phyloP scores from a whole-genome alignment of 1,140 invertebrate species.

The Drosophila serrata region DNA sequence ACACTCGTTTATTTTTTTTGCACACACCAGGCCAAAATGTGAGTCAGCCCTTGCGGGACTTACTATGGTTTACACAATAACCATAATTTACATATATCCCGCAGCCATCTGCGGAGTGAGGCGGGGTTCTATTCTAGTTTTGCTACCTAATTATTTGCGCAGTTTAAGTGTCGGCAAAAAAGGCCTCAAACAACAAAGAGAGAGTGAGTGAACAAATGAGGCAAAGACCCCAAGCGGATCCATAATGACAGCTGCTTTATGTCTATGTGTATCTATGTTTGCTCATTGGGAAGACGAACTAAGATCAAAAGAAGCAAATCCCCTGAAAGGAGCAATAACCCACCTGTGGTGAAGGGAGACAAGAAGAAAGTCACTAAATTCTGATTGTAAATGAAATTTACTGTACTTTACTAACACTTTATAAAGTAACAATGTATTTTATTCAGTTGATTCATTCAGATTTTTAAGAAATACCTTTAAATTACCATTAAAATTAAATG shows the following conservation, averaged over 20 bases:
- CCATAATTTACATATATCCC: slow-evolving; percentile 64
- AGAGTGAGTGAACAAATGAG: slow-evolving; percentile 5
- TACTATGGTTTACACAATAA: slow-evolving; percentile 46
- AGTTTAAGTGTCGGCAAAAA: slow-evolving; percentile 65
- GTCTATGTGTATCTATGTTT: slow-evolving; percentile 28
- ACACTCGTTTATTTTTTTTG: slow-evolving; percentile 20
- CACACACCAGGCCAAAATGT: slow-evolving; percentile 24
- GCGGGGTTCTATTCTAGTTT: slow-evolving; percentile 33
- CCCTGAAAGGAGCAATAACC: slow-evolving; percentile 2
- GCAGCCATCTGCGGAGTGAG: slow-evolving; percentile 44
- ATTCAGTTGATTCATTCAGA: not conserved
- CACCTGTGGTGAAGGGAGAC: not conserved
- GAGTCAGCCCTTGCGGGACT: slow-evolving; percentile 50
- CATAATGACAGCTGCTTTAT: slow-evolving; percentile 52
- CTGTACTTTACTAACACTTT: not conserved
- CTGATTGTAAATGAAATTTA: too few species aligned
- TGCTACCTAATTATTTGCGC: slow-evolving; percentile 79
- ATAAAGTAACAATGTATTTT: not conserved
- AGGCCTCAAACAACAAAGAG: slow-evolving; percentile 11
- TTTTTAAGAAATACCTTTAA: too few species aligned
- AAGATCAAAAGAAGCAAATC: slow-evolving; percentile 10
- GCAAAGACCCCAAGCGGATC: slow-evolving; percentile 51
- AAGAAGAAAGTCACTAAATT: not conserved
- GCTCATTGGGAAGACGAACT: slow-evolving; percentile 49
- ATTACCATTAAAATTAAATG: not conserved